These are phyloP conservation scores for Aplocera efformata DNA, from an alignment of 2,888 invertebrate genomes.

Conservation along the genomic window DNA sequence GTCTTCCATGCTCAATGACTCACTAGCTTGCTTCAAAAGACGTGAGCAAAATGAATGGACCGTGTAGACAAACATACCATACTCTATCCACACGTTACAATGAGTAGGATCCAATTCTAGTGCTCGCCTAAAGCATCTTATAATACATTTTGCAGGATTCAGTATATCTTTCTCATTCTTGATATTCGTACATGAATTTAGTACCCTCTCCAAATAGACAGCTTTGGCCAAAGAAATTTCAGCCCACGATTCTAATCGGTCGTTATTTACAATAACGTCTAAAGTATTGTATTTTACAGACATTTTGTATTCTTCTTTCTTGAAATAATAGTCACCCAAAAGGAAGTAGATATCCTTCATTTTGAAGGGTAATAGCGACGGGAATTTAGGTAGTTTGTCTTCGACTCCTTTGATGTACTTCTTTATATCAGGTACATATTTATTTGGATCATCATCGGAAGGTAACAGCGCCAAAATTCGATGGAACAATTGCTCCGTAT, in stretches of 20 bases:
- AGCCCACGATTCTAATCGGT: slow-evolving; percentile 95
- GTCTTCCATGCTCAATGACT: slow-evolving; percentile 86
- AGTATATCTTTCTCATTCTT: slow-evolving; percentile 83
- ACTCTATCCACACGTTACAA: slow-evolving; percentile 92
- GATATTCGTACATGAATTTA: slow-evolving; percentile 86
- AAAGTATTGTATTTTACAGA: slow-evolving; percentile 90
- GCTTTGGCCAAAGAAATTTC: slow-evolving; percentile 91
- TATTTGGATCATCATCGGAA: slow-evolving; percentile 83
- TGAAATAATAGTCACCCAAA: slow-evolving; percentile 96
- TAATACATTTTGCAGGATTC: slow-evolving; percentile 85
- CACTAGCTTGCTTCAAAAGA: slow-evolving; percentile 89
- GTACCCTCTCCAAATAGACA: slow-evolving; percentile 87
- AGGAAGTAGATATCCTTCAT: slow-evolving; percentile 91
- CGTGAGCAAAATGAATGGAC: slow-evolving; percentile 95
- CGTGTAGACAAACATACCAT: slow-evolving; percentile 93
- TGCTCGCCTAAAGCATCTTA: slow-evolving; percentile 90
- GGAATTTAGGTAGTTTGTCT: slow-evolving; percentile 77
- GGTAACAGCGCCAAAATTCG: slow-evolving; percentile 86
- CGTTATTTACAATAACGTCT: slow-evolving; percentile 90
- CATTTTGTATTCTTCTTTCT: slow-evolving; percentile 87
- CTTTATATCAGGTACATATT: slow-evolving; percentile 81
- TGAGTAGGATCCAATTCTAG: slow-evolving; percentile 87
- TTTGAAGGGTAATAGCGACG: slow-evolving; percentile 77
- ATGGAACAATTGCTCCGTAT: slow-evolving; percentile 87
- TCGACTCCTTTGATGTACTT: slow-evolving; percentile 84